Conservation (phyloP, 2,888 invertebrate species). For the Torymus auratus region DNA sequence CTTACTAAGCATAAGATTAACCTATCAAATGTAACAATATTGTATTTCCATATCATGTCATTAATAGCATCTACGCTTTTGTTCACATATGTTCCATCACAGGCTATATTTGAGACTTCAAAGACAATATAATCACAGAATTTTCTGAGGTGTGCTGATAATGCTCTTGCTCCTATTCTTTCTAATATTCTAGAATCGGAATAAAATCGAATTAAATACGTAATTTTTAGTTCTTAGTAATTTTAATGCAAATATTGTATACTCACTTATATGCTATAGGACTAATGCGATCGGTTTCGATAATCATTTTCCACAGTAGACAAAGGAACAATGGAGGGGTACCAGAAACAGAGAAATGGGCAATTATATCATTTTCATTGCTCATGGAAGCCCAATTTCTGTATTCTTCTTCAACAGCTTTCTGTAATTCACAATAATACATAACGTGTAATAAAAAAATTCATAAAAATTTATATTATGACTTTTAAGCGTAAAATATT, state of each 20-base stretch:
- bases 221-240: background rate
- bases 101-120: slow-evolving; percentile 93
- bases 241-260: background rate
- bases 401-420: slow-evolving; percentile 96
- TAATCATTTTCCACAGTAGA: slow-evolving; percentile 95
- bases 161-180: slow-evolving; percentile 92
- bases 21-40: slow-evolving; percentile 95
- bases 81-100: slow-evolving; percentile 92
- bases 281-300: slow-evolving; percentile 94
- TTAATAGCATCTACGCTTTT: slow-evolving; percentile 97
- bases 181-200: slow-evolving; percentile 86
- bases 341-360: slow-evolving; percentile 95
- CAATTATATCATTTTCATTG: slow-evolving; percentile 96
- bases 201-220: slow-evolving; percentile 13
- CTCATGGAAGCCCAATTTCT: slow-evolving; percentile 98
- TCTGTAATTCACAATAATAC: slow-evolving; percentile 71
- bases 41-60: slow-evolving; percentile 98
- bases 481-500: background rate
- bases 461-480: background rate
- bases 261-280: slow-evolving; percentile 95
- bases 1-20: slow-evolving; percentile 92
- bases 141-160: slow-evolving; percentile 93
- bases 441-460: slow-evolving; percentile 28
- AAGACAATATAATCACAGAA: slow-evolving; percentile 96
- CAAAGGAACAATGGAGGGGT: slow-evolving; percentile 94